Base-by-base conservation (phyloP, 2,113 vertebrate genomes). In the Pteruthius melanotis region DNA sequence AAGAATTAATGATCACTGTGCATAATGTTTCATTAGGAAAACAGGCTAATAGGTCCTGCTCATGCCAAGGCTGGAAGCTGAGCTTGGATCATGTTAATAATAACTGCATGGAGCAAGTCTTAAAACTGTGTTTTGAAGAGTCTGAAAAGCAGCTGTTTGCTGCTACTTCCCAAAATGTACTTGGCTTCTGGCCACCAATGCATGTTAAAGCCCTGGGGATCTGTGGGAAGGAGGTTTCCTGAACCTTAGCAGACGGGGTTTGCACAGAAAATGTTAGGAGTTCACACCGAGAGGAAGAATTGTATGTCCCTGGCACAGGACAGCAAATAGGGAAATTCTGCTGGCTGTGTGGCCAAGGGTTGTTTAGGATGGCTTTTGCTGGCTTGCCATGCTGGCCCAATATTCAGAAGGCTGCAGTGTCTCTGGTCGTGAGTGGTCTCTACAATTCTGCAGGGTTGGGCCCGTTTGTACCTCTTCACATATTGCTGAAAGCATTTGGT, bases 91-190 rank as follows among this genome's bases (percentile, higher is more conserved):
- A 57, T 40, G 11, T 16, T 88, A 66, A 18, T 83, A 94, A 59
- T 47, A 91, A 66, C 59, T 83, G 31, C 35, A 13, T 59, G 56
- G 40, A 95, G 7, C 39, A 74, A 66, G 33, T 77, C 35, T 81
- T 80, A 50, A 82, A 76, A 53, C 40, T 39, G 50, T 33, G 13
- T 74, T 83, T 31, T 24, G 40, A 81, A 61, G 50, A 81, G 47
- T 39, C 83, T 92, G 79, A 90, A 94, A 83, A 83, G 66, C 71
- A 95, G 68, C 70, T 93, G 76, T 87, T 94, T 90, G 45, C 31
- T 68, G 52, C 79, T 93, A 28, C 31, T 97, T 37, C 88, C 44
- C 57, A 33, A 89, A 93, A 92, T 70, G 65, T 81, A 39, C 61
- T 83, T 92, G 93, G 72, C 76, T 81, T 77, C 68, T 86, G 76